Percentiles rank a stretch among this genome's conserved stretches.
These are phyloP conservation scores for Drosophila planitibia DNA, from an alignment of 2,888 invertebrate genomes.

Conservation along the genomic window DNA sequence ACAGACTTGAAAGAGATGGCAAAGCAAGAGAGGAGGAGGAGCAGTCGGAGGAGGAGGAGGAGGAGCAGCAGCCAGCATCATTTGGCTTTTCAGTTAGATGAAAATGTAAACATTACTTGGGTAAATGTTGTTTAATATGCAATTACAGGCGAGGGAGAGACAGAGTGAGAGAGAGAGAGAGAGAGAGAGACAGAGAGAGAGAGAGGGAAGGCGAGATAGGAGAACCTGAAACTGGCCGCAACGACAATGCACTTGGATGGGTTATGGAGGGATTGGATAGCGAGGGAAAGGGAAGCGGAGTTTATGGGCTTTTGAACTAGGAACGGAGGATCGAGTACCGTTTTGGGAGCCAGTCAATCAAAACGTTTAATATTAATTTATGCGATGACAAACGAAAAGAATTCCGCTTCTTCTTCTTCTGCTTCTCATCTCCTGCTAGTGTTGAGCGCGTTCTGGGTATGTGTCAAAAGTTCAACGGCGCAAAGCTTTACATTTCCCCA, in stretches of 20 bases:
- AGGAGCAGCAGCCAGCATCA: conserved; percentile 7
- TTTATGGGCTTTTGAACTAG: not conserved
- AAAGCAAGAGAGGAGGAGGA: conserved; percentile 4
- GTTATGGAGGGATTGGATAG: not conserved
- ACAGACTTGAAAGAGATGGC: conserved; percentile 44
- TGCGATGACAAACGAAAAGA: conserved; percentile 77
- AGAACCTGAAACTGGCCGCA: conserved; percentile 2
- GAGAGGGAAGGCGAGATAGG: not conserved
- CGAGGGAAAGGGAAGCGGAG: not conserved
- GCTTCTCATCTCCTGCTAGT: conserved; percentile 7
- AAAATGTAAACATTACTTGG: conserved; percentile 62
- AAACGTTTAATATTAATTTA: conserved; percentile 77
- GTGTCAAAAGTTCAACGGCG: conserved; percentile 59
- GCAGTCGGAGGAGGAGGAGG: not conserved
- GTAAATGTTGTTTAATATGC: conserved; percentile 79
- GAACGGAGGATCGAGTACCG: conserved; percentile 53
- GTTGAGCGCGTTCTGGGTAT: conserved; percentile 25
- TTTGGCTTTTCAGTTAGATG: conserved; percentile 56
- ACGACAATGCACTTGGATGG: conserved; percentile 40
- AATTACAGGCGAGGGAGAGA: conserved; percentile 59
- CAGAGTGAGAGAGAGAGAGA: not conserved
- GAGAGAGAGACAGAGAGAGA: not conserved
- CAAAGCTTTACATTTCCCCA: conserved; percentile 45
- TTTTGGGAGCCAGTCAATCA: conserved; percentile 66
- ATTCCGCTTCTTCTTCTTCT: conserved; percentile 32